Evolutionary conservation across 2,797 vertebrate genomes (phyloP), one percentile per base, ranked within the genome.

Genomic region (Pelochelys cantorii): DNA sequence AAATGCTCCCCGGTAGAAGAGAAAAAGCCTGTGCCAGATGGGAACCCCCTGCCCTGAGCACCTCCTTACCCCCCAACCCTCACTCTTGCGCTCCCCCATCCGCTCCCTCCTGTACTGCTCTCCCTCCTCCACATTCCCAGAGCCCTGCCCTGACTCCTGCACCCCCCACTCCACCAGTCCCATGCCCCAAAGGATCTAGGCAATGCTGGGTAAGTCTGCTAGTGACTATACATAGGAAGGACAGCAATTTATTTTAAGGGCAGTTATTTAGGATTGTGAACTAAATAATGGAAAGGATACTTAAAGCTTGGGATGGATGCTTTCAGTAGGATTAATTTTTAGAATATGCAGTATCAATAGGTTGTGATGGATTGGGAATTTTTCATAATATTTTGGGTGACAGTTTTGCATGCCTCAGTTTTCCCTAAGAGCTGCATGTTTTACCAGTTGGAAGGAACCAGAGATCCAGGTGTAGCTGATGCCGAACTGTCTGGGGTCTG

Each of bases 261-360:
- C 85, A 90, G 79, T 92, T 89, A 80, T 89, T 93, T 79, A 94
- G 93, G 54, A 18, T 88, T 85, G 80, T 89, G 17, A 68, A 17
- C 18, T 68, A 34, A 68, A 20, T 68, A 22, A 15, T 65, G 62
- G 31, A 62, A 65, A 15, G 65, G 65, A 20, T 68, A 18, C n/a
- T 17, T 68, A 34, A 14, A 68, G 18, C n/a, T 34, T 68, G 65
- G 65, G n/a, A 20, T 68, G 31, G n/a, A 15, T 68, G 65, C n/a
- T 68, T 68, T 68, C 17, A 68, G 31, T 68, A 68, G 65, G 18
- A 68, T 68, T 34, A 34, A 5, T 68, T 68, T 68, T 68, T 68
- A 20, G 34, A 68, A 68, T 22, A 34, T 20, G 8, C n/a, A 68
- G 31, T 68, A 68, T 68, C 18, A 68, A 68, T 68, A 68, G n/a